Evolutionary conservation across 2,888 invertebrate species (phyloP).

Genomic region (Oxystoma pomonae): DNA sequence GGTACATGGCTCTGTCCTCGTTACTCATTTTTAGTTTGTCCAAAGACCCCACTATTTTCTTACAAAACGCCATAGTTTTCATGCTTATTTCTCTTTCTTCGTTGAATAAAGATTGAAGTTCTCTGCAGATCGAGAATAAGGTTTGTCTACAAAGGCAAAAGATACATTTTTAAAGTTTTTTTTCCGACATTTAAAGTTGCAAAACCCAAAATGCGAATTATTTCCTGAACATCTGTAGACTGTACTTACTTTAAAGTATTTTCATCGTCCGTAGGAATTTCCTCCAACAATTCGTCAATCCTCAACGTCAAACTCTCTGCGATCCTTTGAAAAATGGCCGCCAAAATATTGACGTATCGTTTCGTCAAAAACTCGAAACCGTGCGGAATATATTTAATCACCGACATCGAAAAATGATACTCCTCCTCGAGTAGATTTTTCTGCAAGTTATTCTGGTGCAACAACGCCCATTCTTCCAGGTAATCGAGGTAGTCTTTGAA

Average conservation of each 20-base stretch:
- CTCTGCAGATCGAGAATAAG: conserved; percentile 65
- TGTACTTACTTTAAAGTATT: conserved; percentile 37
- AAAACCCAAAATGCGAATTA: no score
- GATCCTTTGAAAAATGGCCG: conserved; percentile 49
- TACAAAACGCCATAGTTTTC: conserved; percentile 78
- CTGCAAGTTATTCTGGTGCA: conserved; percentile 60
- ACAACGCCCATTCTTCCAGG: conserved; percentile 75
- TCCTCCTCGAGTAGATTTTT: conserved; percentile 81
- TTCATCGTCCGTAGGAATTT: conserved; percentile 35
- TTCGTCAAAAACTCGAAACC: conserved; percentile 68
- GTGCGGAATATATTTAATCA: conserved; percentile 71
- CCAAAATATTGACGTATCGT: conserved; percentile 63
- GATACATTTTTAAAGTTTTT: neutral
- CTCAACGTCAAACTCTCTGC: conserved; percentile 48
- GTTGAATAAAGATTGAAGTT: conserved; percentile 75
- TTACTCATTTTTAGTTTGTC: neutral
- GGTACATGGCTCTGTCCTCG: neutral
- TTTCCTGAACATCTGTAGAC: no score
- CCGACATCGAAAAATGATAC: conserved; percentile 79
- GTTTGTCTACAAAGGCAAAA: conserved; percentile 48
- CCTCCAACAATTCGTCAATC: conserved; percentile 43
- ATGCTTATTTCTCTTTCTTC: conserved; percentile 74
- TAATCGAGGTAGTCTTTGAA: conserved; percentile 80
- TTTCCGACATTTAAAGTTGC: no score
- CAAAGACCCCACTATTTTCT: conserved; percentile 47